Conservation (phyloP, 2,797 vertebrate genomes). For the Schizopygopsis pylzovi region DNA sequence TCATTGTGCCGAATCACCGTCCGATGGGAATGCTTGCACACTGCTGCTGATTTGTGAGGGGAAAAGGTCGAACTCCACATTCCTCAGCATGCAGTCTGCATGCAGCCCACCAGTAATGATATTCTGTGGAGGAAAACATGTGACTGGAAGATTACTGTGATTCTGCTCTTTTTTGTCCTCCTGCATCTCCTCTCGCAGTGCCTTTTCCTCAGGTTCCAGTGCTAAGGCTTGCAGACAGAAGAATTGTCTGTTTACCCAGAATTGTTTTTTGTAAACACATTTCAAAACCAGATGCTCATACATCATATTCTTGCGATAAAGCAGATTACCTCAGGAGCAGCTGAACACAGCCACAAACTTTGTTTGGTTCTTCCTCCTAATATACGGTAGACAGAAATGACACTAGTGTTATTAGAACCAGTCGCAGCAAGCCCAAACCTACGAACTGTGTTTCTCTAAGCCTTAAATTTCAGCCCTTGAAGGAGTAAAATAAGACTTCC, state of each 20-base stretch:
- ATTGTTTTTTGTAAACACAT: slow-evolving; percentile 80
- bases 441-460: neutral
- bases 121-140: slow-evolving; percentile 39
- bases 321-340: slow-evolving; percentile 78
- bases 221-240: slow-evolving; percentile 71
- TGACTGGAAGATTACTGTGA: slow-evolving; percentile 72
- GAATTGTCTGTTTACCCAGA: slow-evolving; percentile 79
- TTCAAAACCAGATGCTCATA: slow-evolving; percentile 80
- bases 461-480: neutral
- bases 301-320: slow-evolving; percentile 80
- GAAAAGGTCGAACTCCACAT: slow-evolving; percentile 29
- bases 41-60: slow-evolving; percentile 29
- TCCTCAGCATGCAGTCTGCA: slow-evolving; percentile 54
- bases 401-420: slow-evolving; percentile 32
- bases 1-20: slow-evolving; percentile 47
- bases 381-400: slow-evolving; percentile 39
- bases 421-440: neutral
- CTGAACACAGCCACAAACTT: slow-evolving; percentile 74
- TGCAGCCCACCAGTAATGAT: slow-evolving; percentile 32
- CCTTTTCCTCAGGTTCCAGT: neutral
- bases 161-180: slow-evolving; percentile 56
- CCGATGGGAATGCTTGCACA: slow-evolving; percentile 50
- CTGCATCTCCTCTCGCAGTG: slow-evolving; percentile 52
- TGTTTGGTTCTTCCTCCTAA: slow-evolving; percentile 68
- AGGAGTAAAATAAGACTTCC: slow-evolving; percentile 4